Evolutionary conservation across 37 sponge, comb jelly and placozoan genomes (phyloP).

Genomic region (Ianthella basta): DNA sequence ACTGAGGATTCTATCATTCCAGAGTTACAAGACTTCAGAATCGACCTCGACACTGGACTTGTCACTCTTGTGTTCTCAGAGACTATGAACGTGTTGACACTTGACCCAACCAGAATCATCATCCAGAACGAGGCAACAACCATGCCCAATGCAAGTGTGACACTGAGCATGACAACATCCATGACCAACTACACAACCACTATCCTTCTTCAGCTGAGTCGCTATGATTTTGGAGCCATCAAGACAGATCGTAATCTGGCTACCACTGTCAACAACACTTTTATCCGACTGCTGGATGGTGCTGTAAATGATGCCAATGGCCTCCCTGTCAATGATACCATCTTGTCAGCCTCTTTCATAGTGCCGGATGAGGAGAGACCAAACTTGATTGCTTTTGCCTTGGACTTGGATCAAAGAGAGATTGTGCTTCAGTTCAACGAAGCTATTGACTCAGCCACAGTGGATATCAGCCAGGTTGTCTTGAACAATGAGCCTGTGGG

Average conservation of each 20-base stretch:
- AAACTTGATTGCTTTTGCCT: slow-evolving; percentile 44
- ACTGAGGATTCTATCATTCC: slow-evolving; percentile 59
- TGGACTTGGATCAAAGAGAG: slow-evolving; percentile 50
- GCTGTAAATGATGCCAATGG: slow-evolving; percentile 69
- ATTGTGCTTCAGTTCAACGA: slow-evolving; percentile 76
- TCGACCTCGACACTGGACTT: slow-evolving; percentile 69
- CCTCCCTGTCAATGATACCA: slow-evolving; percentile 44
- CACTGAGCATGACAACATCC: slow-evolving; percentile 69
- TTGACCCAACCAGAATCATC: slow-evolving; percentile 65
- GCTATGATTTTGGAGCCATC: slow-evolving; percentile 74
- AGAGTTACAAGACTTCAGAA: slow-evolving; percentile 45
- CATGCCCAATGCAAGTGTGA: slow-evolving; percentile 8
- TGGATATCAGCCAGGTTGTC: slow-evolving; percentile 45
- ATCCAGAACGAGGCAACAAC: slow-evolving; percentile 47
- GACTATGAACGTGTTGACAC: slow-evolving; percentile 61
- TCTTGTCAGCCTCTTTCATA: slow-evolving; percentile 30
- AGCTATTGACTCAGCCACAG: slow-evolving; percentile 49
- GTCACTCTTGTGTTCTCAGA: slow-evolving; percentile 75
- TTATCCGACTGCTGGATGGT: slow-evolving; percentile 36
- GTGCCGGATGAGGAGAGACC: slow-evolving; percentile 60
- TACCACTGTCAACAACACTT: slow-evolving; percentile 63
- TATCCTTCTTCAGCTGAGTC: slow-evolving; percentile 44
- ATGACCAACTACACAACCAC: slow-evolving; percentile 44
- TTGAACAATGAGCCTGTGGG: slow-evolving; percentile 33
- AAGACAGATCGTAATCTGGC: slow-evolving; percentile 64